Evolutionary conservation across 2,888 invertebrate genomes (phyloP).

Genomic region (Pterobdella sp.): DNA sequence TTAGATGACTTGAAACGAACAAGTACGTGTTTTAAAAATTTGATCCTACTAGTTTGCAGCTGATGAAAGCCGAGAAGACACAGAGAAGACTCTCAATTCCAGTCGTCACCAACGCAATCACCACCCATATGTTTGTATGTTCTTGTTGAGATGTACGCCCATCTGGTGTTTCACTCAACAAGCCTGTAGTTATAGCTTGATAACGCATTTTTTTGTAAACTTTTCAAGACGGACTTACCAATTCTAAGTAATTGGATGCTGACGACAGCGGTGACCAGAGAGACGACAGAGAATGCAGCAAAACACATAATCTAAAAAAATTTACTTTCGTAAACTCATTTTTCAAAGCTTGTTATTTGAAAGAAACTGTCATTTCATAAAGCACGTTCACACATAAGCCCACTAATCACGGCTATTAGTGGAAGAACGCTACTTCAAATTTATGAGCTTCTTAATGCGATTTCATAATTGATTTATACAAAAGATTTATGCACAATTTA

Average conservation of each 20-base stretch:
- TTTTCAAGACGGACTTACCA: constrained; percentile 39
- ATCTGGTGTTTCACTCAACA: constrained; percentile 51
- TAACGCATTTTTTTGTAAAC: no score
- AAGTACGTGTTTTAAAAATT: no score
- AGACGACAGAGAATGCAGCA: constrained; percentile 50
- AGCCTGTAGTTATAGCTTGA: constrained; percentile 28
- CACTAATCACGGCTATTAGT: no score
- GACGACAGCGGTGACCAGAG: constrained; percentile 50
- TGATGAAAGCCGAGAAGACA: constrained; percentile 47
- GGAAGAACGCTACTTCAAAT: no score
- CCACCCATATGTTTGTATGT: constrained; percentile 47
- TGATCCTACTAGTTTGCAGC: constrained; percentile 50
- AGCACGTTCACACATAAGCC: no score
- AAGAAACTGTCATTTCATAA: no score
- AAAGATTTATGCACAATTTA: no score
- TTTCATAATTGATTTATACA: no score
- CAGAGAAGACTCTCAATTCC: constrained; percentile 49
- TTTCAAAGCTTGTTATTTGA: no score
- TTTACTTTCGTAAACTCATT: no score
- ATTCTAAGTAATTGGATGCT: constrained; percentile 52
- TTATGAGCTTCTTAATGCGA: no score
- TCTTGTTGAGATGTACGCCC: constrained; percentile 51
- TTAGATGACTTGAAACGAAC: no score
- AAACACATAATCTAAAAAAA: constrained; percentile 51
- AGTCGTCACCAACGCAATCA: constrained; percentile 47